Percentiles rank a stretch among this genome's conserved stretches.
Conservation (phyloP, 2,113 vertebrate genomes). For the Mastomys coucha region DNA sequence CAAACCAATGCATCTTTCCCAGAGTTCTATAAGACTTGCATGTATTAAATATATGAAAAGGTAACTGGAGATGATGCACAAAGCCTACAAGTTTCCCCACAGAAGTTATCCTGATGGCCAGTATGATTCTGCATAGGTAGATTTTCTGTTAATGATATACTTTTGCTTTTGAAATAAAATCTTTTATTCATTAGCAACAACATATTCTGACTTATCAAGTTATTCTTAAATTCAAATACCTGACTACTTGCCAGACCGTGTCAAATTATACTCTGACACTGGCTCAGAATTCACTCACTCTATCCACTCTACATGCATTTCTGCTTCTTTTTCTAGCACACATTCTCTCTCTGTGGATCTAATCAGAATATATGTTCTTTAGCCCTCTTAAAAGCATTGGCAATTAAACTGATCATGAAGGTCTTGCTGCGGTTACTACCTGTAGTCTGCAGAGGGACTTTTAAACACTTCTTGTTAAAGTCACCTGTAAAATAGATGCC, state of each 20-base stretch:
- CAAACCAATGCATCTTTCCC: neutral
- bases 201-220: neutral
- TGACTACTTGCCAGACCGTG: neutral
- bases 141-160: neutral
- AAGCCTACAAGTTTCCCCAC: neutral
- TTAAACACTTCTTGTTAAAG: neutral
- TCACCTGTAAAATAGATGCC: neutral
- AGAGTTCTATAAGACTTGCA: neutral
- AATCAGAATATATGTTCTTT: neutral
- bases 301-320: neutral
- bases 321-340: neutral
- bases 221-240: conserved; percentile 5
- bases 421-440: neutral
- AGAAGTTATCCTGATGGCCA: neutral
- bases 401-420: neutral
- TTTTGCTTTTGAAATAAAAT: conserved; percentile 7
- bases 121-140: neutral
- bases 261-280: neutral
- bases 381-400: neutral
- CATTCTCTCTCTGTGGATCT: neutral
- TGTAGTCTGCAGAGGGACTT: neutral
- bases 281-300: neutral
- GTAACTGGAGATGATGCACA: too few relatives aligned
- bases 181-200: conserved; percentile 5
- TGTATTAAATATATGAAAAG: neutral